Evolutionary conservation across 2,888 invertebrate species (phyloP).

Genomic region (Bhutanitis thaidina): DNA sequence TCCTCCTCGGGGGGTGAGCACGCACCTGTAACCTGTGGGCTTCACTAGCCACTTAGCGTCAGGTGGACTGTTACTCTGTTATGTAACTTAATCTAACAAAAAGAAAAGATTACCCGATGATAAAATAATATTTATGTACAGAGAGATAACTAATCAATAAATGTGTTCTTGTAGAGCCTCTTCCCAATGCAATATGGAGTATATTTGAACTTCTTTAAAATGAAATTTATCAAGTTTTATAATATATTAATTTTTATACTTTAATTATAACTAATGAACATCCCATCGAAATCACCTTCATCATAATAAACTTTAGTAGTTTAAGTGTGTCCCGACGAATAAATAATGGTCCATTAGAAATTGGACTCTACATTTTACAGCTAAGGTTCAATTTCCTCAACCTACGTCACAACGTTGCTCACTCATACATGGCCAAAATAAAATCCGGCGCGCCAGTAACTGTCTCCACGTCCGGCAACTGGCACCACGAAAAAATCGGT

Average conservation of each 20-base stretch:
- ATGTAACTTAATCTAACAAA: too few species aligned
- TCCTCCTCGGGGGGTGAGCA: too few species aligned
- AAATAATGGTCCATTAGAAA: background rate
- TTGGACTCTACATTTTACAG: background rate
- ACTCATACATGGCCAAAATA: background rate
- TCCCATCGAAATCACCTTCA: background rate
- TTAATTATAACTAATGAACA: background rate
- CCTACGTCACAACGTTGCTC: constrained; percentile 10
- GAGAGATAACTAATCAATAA: too few species aligned
- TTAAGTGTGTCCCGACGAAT: background rate
- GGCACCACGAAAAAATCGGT: background rate
- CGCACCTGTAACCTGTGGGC: too few species aligned
- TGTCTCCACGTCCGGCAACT: background rate
- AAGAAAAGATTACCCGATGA: too few species aligned
- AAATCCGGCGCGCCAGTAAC: background rate
- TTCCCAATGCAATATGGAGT: too few species aligned
- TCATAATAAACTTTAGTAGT: background rate
- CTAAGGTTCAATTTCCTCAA: background rate
- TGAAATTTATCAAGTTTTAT: too few species aligned
- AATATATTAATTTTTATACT: background rate
- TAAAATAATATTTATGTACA: too few species aligned
- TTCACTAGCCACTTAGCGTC: too few species aligned
- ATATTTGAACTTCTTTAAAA: too few species aligned
- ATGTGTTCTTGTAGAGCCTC: too few species aligned
- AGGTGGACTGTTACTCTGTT: too few species aligned